Base-by-base conservation (phyloP, 2,797 vertebrate genomes). In the Protonibea diacanthus region DNA sequence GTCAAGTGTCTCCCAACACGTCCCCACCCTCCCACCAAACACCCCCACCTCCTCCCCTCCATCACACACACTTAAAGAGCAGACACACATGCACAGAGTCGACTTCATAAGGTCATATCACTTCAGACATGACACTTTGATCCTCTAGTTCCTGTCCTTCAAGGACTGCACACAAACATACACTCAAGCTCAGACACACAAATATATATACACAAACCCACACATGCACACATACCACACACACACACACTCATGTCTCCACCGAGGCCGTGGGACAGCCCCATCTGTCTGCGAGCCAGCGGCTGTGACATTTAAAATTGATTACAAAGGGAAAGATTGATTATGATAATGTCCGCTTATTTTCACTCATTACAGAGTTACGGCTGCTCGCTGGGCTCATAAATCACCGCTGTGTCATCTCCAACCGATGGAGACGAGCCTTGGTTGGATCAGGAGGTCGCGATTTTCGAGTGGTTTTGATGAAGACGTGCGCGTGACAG, bases 1-100 rank as follows among this genome's bases (percentile, higher is more conserved):
- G 89, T 92, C 89, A 73, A 84, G 87, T 92, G 80, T 87, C 88
- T 76, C 76, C 72, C 72, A 38, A 25, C 75, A 33, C 60, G 7
- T 27, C 77, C 53, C 67, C 60, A 5, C 65, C n/a, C 74, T 5
- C 60, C 18, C 47, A 6, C 12, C 14, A 2, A 2, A 0, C 56
- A 44, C 18, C 11, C 47, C 10, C 17, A 1, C 21, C 10, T 20
- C 15, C 53, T 9, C 11, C 45, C 3, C 11, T 14, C 0, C 59
- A 11, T 10, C 59, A 21, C 63, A 57, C 65, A 29, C 74, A 53
- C 67, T 27, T 29, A 45, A 13, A 57, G 20, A 57, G 15, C 74
- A 63, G 21, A 58, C 38, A 62, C 29, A 51, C 61, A 52, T 18
- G 52, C 48, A 47, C 47, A 21, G 21, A 56, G 45, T 69, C 1